Evolutionary conservation across 2,888 invertebrate species (phyloP).

Genomic region (Nesidiocoris tenuis): DNA sequence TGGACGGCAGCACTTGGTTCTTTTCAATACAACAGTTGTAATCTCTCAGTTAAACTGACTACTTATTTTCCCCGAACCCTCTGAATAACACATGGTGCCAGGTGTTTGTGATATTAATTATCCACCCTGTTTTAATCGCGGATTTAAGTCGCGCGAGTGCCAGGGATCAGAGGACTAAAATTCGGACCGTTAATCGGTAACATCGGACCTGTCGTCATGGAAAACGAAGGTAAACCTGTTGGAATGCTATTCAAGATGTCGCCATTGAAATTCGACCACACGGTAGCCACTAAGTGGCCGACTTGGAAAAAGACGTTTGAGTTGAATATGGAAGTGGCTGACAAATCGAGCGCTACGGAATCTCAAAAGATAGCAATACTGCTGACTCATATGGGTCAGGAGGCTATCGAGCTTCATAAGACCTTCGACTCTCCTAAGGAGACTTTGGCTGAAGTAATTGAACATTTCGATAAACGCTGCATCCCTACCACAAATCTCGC

Average conservation of each 20-base stretch:
- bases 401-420: background rate
- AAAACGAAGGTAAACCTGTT: background rate
- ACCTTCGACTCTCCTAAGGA: background rate
- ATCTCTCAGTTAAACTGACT: no score
- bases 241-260: background rate
- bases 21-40: no score
- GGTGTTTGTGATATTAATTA: no score
- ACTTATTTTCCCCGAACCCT: no score
- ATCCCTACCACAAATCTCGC: background rate
- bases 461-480: constrained; percentile 1
- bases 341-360: background rate
- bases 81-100: no score
- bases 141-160: no score
- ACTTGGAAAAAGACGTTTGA: background rate
- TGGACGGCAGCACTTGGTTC: no score
- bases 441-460: background rate
- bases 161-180: no score
- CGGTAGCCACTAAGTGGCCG: background rate
- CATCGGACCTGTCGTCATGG: no score
- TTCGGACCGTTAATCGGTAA: no score
- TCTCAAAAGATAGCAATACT: constrained; percentile 9
- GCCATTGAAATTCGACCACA: constrained; percentile 5
- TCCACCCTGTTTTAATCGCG: no score
- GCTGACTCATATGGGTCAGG: constrained; percentile 2
- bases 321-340: constrained; percentile 1